phyloP scores from a whole-genome alignment of 2,888 invertebrate genomes.

The Xanthostigma xanthostigma region DNA sequence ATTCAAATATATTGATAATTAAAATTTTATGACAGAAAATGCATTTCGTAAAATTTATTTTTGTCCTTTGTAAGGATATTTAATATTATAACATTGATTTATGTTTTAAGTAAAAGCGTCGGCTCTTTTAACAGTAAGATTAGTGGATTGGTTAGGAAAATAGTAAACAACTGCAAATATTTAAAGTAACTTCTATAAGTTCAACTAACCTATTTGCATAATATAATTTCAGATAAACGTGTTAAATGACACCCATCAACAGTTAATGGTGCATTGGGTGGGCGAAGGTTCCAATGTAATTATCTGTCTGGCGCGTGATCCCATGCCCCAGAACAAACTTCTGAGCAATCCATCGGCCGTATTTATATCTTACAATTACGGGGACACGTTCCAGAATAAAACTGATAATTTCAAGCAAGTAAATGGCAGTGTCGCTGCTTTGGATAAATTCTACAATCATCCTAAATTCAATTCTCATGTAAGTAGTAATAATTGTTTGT shows the following conservation, averaged over 20 bases:
- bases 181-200: neutral
- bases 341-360: conserved; percentile 48
- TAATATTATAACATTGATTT: too few species aligned
- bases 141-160: neutral
- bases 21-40: too few species aligned
- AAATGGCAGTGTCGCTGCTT: conserved; percentile 41
- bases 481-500: conserved; percentile 29
- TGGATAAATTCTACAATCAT: conserved; percentile 77
- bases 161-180: too few species aligned
- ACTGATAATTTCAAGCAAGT: conserved; percentile 48
- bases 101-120: too few species aligned
- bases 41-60: too few species aligned
- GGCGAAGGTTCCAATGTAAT: conserved; percentile 77
- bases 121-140: too few species aligned
- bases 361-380: conserved; percentile 79
- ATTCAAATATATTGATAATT: too few species aligned
- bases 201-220: neutral
- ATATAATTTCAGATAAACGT: conserved; percentile 46
- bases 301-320: conserved; percentile 70
- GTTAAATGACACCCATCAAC: conserved; percentile 75
- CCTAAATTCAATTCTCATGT: conserved; percentile 65
- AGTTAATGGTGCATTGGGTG: conserved; percentile 85
- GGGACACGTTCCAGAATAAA: conserved; percentile 61
- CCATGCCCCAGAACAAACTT: conserved; percentile 33
- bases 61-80: too few species aligned